Evolutionary conservation across 2,888 invertebrate genomes (phyloP).

Genomic region (Aporophyla lueneburgensis): DNA sequence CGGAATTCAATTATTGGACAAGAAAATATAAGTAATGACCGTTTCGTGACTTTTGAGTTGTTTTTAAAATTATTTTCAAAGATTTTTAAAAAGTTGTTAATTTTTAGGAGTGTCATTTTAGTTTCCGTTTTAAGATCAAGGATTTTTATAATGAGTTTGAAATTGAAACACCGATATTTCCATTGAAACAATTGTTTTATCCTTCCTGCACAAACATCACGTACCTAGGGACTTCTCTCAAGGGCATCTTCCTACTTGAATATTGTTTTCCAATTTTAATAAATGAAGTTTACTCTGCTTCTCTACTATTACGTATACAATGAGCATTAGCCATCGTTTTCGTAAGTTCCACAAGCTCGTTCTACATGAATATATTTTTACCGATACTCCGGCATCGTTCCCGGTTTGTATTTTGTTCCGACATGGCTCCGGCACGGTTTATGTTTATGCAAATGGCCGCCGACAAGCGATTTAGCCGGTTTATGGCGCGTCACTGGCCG

Average conservation of each 20-base stretch:
- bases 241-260: background rate
- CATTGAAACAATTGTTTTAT: background rate
- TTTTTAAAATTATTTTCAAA: slow-evolving; percentile 32
- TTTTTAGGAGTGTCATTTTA: slow-evolving; percentile 47
- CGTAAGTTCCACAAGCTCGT: background rate
- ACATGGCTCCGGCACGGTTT: slow-evolving; percentile 64
- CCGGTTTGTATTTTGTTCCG: slow-evolving; percentile 63
- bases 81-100: slow-evolving; percentile 48
- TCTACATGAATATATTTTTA: slow-evolving; percentile 58
- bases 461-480: slow-evolving; percentile 81
- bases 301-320: background rate
- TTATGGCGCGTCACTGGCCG: slow-evolving; percentile 78
- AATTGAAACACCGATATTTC: slow-evolving; percentile 9
- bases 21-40: slow-evolving; percentile 34
- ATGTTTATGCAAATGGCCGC: slow-evolving; percentile 80
- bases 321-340: background rate
- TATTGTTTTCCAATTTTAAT: background rate
- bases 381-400: slow-evolving; percentile 68
- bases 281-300: background rate
- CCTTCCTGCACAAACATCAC: background rate
- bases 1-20: slow-evolving; percentile 42
- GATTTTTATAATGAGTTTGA: slow-evolving; percentile 38
- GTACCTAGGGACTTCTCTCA: background rate
- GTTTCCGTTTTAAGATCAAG: slow-evolving; percentile 46
- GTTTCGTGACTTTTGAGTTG: slow-evolving; percentile 50